Evolutionary conservation across 2,888 invertebrate genomes (phyloP), one percentile per base, ranked within the genome.

Genomic region (Cephus pulcher): DNA sequence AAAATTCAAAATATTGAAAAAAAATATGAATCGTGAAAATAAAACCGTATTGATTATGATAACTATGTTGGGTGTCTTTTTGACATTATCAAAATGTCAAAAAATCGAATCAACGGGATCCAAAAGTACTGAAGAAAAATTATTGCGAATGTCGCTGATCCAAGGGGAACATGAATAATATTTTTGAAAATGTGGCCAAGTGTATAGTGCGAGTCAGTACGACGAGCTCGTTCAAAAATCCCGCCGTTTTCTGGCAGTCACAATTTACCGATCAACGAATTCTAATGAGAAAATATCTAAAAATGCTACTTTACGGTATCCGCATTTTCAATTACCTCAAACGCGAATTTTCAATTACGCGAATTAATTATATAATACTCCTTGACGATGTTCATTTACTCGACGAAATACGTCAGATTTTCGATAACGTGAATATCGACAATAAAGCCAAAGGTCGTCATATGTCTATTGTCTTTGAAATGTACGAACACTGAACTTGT

Each of bases 371-470:
- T 23, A 32, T 76, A 23, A 35, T 76, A 32, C 35, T 76, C 68
- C 33, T 76, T 56, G 68, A 76, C 1, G 73, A 40, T n/a, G 23
- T 73, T 11, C 9, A 68, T 23, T 56, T 56, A 34, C 30, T 73
- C n/a, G 23, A 33, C 33, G 56, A 76, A 33, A 34, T 34, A 15
- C n/a, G 3, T 34, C 15, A 40, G 32, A 71, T 73, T n/a, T 15
- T 76, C 6, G 33, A 30, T 15, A 30, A 33, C 30, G 23, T 11
- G 71, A 56, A 15, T 15, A 15, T 73, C 33, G 34, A 34, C 35
- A 34, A 69, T 11, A 76, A 76, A 23, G 73, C 56, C 56, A 76
- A 76, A 76, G 30, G 30, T 76, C 33, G 56, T 76, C 1, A 56
- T 76, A 30, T 73, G 73, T 30, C 30, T 76, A 32, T 73, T 68